Percentiles rank a stretch among this genome's conserved stretches.
These are phyloP conservation scores for Sebastes steindachneri DNA, from an alignment of 2,797 vertebrate genomes.

Conservation along the genomic window DNA sequence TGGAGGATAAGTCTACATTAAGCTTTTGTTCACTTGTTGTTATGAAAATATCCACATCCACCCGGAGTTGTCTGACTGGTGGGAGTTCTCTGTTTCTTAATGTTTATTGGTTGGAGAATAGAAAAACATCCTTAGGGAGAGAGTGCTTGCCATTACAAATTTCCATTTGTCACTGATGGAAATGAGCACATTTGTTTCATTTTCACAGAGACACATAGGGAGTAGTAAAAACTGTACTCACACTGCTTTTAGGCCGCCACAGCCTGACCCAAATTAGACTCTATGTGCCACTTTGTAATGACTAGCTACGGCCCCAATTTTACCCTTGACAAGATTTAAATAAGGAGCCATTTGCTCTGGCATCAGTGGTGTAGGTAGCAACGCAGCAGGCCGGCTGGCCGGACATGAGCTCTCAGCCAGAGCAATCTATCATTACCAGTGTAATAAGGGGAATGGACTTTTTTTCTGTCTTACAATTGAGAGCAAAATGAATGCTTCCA, in stretches of 20 bases:
- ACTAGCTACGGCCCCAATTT: conserved; percentile 75
- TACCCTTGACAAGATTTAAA: conserved; percentile 78
- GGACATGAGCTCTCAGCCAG: conserved; percentile 66
- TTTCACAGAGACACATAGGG: conserved; percentile 48
- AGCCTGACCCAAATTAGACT: conserved; percentile 76
- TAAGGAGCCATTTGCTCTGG: conserved; percentile 72
- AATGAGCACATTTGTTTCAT: conserved; percentile 58
- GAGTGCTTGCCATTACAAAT: conserved; percentile 35
- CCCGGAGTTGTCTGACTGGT: conserved; percentile 22
- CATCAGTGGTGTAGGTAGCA: conserved; percentile 75
- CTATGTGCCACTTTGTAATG: conserved; percentile 73
- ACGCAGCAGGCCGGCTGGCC: conserved; percentile 51
- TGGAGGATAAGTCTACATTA: conserved; percentile 5
- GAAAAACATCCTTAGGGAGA: conserved; percentile 59
- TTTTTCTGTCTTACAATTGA: conserved; percentile 76
- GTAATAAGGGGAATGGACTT: conserved; percentile 75
- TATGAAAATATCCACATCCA: conserved; percentile 50
- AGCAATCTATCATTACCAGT: conserved; percentile 80
- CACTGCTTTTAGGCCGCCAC: conserved; percentile 53
- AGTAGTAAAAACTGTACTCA: conserved; percentile 44
- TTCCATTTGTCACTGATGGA: conserved; percentile 59
- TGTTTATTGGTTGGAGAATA: conserved; percentile 59
- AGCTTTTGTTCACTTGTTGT: conserved; percentile 28
- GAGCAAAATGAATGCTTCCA: conserved; percentile 82
- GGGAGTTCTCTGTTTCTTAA: conserved; percentile 54